Evolutionary conservation across 1,140 invertebrate species (phyloP), one percentile per base, ranked within the genome.

Genomic region (Drosophila kurseongensis): DNA sequence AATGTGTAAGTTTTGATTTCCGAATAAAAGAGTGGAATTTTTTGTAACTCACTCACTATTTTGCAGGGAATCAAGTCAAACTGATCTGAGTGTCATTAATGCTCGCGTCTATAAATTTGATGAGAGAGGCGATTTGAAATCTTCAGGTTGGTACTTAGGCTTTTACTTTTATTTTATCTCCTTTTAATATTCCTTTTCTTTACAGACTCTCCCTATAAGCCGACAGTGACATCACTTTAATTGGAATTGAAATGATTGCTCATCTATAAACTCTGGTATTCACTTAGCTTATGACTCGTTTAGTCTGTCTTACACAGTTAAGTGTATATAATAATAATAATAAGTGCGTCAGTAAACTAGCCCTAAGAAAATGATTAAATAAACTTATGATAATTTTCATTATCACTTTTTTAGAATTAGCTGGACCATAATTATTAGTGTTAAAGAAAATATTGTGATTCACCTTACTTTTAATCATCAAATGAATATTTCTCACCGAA

Each of bases 51-150:
- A 4, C 1, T n/a, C 1, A 8, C 3, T 14, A 13, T 51, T 18
- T 4, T 44, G 6, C 16, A 89, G 84, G 0, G 84, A 89, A 29
- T 80, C 84, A 10, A 89, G 84, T 57, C 85, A 89, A 14, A 89
- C 84, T 0, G 84, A 89, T 67, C 47, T 89, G 38, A 89, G 84
- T 55, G 67, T 90, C 18, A 89, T 89, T 8, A 89, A 89, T 56
- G 84, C 84, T 8, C 80, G 84, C 4, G 84, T 89, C 5, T 89
- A 89, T 50, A 89, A 89, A 45, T 89, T 89, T 60, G 78, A 89
- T 18, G 84, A 89, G 40, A 89, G 78, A 35, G 84, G 84, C 16
- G 85, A 84, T 75, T 66, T 89, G 1, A 89, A 89, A 45, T 62
- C 59, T 4, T 66, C 77, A 55, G 84, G 84, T 89, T 7, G 27